Percentiles rank a stretch among this genome's conserved stretches.
Evolutionary conservation across 2,888 invertebrate species (phyloP).

Genomic region (Cosmia pyralina): DNA sequence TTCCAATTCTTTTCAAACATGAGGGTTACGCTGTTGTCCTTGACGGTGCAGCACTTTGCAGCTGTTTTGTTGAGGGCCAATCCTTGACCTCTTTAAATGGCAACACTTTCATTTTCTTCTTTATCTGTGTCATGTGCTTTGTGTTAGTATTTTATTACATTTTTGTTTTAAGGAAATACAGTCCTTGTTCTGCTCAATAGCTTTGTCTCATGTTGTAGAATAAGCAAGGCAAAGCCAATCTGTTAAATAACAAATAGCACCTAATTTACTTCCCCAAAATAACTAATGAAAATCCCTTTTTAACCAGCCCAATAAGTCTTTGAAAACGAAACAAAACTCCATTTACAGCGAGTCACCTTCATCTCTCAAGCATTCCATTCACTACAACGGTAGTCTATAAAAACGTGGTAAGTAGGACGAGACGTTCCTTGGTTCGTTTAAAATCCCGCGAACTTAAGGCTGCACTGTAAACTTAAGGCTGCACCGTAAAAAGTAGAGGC

Average conservation of each 20-base stretch:
- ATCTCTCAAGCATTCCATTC: slow-evolving; percentile 59
- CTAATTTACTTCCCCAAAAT: background rate
- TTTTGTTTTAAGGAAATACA: background rate
- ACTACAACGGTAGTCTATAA: slow-evolving; percentile 48
- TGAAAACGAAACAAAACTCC: slow-evolving; percentile 33
- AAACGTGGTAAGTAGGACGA: slow-evolving; percentile 60
- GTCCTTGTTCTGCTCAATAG: background rate
- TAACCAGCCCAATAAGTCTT: slow-evolving; percentile 17
- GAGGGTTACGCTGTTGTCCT: background rate
- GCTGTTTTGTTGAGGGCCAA: background rate
- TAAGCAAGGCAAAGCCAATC: background rate
- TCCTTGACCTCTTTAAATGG: slow-evolving; percentile 16
- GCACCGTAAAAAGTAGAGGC: slow-evolving; percentile 67
- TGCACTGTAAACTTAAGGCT: slow-evolving; percentile 65
- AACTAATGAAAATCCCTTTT: slow-evolving; percentile 1
- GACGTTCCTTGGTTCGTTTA: slow-evolving; percentile 62
- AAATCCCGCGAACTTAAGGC: slow-evolving; percentile 63
- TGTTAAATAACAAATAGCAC: background rate
- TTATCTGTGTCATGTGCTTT: background rate
- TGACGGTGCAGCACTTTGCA: background rate
- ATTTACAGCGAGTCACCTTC: slow-evolving; percentile 51
- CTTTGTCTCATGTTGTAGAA: too few species aligned
- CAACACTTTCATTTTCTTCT: background rate
- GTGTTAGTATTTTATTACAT: background rate
- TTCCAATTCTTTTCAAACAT: background rate